These are phyloP conservation scores for Ricordea florida DNA, from an alignment of 92 coral and sea anemone species.

Conservation along the genomic window DNA sequence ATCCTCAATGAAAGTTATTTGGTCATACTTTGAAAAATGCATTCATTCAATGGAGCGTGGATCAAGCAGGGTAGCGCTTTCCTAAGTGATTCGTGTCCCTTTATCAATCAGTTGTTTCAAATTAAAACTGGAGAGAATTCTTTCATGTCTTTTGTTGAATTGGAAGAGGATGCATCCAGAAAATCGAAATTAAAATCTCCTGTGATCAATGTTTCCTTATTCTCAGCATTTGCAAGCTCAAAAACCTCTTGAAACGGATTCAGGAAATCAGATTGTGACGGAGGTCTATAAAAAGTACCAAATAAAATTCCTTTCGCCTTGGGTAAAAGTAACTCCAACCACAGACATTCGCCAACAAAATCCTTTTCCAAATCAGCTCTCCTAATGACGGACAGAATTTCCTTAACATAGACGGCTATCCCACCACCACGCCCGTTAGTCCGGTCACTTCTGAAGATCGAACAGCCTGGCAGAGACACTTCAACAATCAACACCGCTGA, in stretches of 20 bases:
- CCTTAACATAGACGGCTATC: conserved; percentile 34
- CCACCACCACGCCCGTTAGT: conserved; percentile 36
- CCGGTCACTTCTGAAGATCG: conserved; percentile 19
- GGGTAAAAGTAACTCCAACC: conserved; percentile 49
- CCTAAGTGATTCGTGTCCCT: conserved; percentile 38
- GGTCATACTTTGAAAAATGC: conserved; percentile 30
- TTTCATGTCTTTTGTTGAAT: conserved; percentile 22
- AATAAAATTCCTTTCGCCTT: conserved; percentile 34
- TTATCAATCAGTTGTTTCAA: conserved; percentile 35
- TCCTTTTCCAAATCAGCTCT: conserved; percentile 32
- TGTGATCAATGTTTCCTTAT: conserved; percentile 42
- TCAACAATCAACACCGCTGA: too few relatives aligned
- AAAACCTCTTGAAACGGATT: conserved; percentile 12
- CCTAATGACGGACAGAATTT: conserved; percentile 9
- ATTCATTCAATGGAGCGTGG: conserved; percentile 5
- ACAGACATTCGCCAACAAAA: conserved; percentile 34
- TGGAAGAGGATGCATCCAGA: conserved; percentile 21
- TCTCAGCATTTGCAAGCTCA: conserved; percentile 19
- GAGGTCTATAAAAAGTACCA: conserved; percentile 58
- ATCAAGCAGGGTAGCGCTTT: conserved; percentile 17
- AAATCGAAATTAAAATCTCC: conserved; percentile 60
- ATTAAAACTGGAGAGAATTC: conserved; percentile 17
- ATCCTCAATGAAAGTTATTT: conserved; percentile 25
- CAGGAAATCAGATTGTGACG: conserved; percentile 29
- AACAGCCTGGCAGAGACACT: conserved; percentile 24